phyloP scores from a whole-genome alignment of 35 echinoderm and acorn worm genomes.

The Diadema setosum region DNA sequence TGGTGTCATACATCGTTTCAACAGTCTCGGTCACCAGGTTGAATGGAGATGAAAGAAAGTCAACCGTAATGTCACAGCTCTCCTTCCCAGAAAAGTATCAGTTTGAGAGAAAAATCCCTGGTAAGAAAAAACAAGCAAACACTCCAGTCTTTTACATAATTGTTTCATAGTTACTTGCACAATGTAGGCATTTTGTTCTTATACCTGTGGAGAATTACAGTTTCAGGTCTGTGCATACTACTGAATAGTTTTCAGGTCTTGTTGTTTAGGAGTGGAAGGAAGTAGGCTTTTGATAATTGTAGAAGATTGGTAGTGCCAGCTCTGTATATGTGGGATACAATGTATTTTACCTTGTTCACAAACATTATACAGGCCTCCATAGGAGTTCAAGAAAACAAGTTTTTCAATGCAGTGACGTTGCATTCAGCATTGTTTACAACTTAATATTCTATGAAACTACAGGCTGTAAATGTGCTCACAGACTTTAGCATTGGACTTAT shows the following conservation, averaged over 20 bases:
- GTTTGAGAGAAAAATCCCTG: not conserved
- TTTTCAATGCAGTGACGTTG: no score
- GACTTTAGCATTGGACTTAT: no score
- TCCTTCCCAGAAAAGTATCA: not conserved
- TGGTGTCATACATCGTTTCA: not conserved
- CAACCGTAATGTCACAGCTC: not conserved
- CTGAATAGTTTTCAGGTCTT: not conserved
- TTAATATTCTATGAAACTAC: no score
- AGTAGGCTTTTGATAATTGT: not conserved
- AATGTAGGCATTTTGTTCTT: not conserved
- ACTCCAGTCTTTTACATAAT: not conserved
- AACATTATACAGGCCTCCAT: no score
- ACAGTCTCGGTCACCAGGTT: not conserved
- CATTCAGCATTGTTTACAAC: no score
- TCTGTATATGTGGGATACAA: no score
- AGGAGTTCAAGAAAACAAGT: no score
- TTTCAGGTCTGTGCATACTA: not conserved
- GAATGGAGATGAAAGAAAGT: not conserved
- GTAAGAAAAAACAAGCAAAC: not conserved
- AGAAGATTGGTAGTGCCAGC: no score
- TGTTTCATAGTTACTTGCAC: not conserved
- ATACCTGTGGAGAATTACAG: not conserved
- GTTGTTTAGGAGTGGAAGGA: not conserved
- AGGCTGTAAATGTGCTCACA: no score
- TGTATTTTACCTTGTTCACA: no score